phyloP scores from a whole-genome alignment of 1,140 invertebrate species.

The Bursaphelenchus mucronatus region DNA sequence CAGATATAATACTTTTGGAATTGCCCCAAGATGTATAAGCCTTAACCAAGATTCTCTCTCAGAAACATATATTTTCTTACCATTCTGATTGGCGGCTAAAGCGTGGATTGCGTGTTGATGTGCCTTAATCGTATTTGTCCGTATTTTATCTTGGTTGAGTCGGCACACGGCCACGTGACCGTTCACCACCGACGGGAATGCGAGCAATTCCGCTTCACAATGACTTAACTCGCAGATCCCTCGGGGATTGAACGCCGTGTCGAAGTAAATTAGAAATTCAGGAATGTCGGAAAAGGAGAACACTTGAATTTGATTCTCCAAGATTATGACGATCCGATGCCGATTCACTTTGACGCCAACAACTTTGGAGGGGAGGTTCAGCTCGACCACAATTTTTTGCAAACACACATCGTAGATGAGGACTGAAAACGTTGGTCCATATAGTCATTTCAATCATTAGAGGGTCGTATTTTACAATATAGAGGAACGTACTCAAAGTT shows the following conservation, averaged over 20 bases:
- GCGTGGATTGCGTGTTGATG: slow-evolving; percentile 6
- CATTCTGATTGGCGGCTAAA: slow-evolving; percentile 8
- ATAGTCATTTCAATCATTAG: slow-evolving; percentile 7
- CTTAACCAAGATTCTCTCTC: background rate
- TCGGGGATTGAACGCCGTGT: slow-evolving; percentile 85
- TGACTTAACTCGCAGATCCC: slow-evolving; percentile 61
- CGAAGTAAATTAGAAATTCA: slow-evolving; percentile 88
- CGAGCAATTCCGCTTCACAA: slow-evolving; percentile 6
- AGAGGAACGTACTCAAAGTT: background rate
- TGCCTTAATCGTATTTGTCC: background rate
- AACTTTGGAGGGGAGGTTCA: slow-evolving; percentile 78
- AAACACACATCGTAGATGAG: slow-evolving; percentile 97
- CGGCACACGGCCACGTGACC: slow-evolving; percentile 15
- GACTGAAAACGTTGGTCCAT: slow-evolving; percentile 65
- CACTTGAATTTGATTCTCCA: slow-evolving; percentile 92
- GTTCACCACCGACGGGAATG: slow-evolving; percentile 17
- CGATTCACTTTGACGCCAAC: slow-evolving; percentile 70
- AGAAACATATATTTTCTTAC: background rate
- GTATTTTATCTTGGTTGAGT: slow-evolving; percentile 6
- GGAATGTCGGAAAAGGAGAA: slow-evolving; percentile 95
- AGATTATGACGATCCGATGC: slow-evolving; percentile 89
- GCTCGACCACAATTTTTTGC: slow-evolving; percentile 81
- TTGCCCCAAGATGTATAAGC: too few relatives aligned
- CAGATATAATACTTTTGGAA: too few relatives aligned
- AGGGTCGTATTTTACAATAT: background rate